Base-by-base conservation (phyloP, 2,888 invertebrate genomes). In the Perizoma affinitatum region DNA sequence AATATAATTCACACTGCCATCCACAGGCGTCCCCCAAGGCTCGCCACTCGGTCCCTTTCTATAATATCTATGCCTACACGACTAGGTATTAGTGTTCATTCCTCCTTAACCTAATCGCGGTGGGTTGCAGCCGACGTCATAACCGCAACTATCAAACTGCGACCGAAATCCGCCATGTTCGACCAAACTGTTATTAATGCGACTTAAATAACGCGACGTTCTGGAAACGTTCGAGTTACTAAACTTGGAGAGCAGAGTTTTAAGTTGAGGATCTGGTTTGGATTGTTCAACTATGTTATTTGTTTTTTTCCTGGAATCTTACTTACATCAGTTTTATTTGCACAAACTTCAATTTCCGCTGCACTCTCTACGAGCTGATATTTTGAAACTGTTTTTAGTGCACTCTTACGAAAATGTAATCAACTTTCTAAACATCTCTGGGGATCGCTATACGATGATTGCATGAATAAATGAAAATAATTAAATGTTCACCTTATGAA, bases 61-160 rank as follows among this genome's bases (percentile, higher is more conserved):
- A 8, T 59, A 54, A 40, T 42, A 47, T 4, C 49, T 10, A 33
- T 45, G 36, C 44, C 42, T 43, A 36, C 11, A 4, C 11, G 8
- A 42, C 6, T 8, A 48, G 35, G 5, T 44, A 11, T 46, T 33
- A 8, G 45, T 42, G 46, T 38, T 44, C 9, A 33, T 54, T 35
- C 45, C 45, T 41, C 40, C 45, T 40, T 45, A 54, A 41, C 49
- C 41, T 49, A 50, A 59, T 59, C 50, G 59, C 54, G 52, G 51
- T 42, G 54, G 45, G 54, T 36, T 56, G 61, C 52, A 54, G 55
- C 48, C 46, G 45, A 54, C 44, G 38, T 40, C 40, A 47, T 59
- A 53, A 51, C 66, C 68, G 58, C 66, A 66, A 57, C 64, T 63
- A 65, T 64, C 36, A 64, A 68, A 68, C 57, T 66, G 66, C 55